Percentiles rank a stretch among this genome's conserved stretches.
Evolutionary conservation across 2,888 invertebrate genomes (phyloP).

Genomic region (Nesidiocoris tenuis): DNA sequence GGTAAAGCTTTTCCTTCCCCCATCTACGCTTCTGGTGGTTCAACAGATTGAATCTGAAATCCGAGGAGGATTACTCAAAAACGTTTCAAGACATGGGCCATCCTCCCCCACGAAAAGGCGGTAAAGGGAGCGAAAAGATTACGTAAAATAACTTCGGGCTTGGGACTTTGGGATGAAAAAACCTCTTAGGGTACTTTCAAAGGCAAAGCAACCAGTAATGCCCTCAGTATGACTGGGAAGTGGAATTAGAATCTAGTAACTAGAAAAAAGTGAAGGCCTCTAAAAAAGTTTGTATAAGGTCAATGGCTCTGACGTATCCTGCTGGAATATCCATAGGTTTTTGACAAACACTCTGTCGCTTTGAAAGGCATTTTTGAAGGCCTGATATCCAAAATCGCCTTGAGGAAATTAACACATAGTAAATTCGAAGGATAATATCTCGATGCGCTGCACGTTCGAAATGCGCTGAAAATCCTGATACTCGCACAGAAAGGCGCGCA

Average conservation of each 20-base stretch:
- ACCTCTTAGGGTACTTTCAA: neutral
- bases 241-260: neutral
- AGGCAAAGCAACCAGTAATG: neutral
- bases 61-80: constrained; percentile 29
- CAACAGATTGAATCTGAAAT: constrained; percentile 31
- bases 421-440: no score
- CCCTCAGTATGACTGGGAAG: neutral
- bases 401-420: no score
- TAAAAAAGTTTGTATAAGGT: no score
- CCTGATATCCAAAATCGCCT: no score
- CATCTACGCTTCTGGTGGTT: neutral
- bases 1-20: constrained; percentile 1
- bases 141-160: constrained; percentile 21
- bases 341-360: no score
- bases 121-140: constrained; percentile 10
- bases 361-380: no score
- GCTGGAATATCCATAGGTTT: no score
- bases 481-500: no score
- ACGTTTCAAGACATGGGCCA: constrained; percentile 15
- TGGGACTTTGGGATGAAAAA: constrained; percentile 9
- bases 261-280: no score
- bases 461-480: no score
- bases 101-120: constrained; percentile 5
- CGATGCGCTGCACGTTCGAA: no score
- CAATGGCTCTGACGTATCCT: no score